Evolutionary conservation across 2,113 vertebrate genomes (phyloP).

Genomic region (Serinus canaria): DNA sequence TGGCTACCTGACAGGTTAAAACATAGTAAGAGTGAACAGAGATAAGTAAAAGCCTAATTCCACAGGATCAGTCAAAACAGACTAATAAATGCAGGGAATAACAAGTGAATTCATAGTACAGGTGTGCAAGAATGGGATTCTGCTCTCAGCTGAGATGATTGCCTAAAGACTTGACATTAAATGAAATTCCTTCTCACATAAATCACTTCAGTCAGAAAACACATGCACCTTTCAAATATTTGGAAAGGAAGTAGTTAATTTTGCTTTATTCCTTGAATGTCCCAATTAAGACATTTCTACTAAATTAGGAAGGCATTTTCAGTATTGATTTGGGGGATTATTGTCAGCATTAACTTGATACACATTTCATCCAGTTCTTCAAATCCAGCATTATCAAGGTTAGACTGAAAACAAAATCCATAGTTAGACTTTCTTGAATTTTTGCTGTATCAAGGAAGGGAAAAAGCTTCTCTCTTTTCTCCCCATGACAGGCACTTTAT

Average conservation of each 20-base stretch:
- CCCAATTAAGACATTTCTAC: background rate
- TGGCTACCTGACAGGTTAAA: background rate
- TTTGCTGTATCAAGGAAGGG: background rate
- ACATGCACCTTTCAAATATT: background rate
- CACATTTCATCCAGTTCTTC: background rate
- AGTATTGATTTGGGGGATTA: background rate
- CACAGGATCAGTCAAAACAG: background rate
- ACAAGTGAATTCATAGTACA: background rate
- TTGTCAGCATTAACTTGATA: background rate
- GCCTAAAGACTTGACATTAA: background rate
- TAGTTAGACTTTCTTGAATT: background rate
- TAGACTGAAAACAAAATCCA: background rate
- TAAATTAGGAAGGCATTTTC: background rate
- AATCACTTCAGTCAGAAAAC: background rate
- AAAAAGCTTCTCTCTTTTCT: background rate
- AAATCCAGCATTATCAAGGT: background rate
- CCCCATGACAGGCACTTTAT: background rate
- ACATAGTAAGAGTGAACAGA: background rate
- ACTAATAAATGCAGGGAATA: background rate
- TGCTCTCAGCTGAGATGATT: background rate
- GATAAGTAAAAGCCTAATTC: background rate
- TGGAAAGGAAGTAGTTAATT: background rate
- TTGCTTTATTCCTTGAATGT: background rate
- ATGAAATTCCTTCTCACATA: background rate
- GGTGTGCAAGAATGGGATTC: background rate